Evolutionary conservation across 1,140 invertebrate species (phyloP), one percentile per base, ranked within the genome.

Genomic region (Ganaspis sp.): DNA sequence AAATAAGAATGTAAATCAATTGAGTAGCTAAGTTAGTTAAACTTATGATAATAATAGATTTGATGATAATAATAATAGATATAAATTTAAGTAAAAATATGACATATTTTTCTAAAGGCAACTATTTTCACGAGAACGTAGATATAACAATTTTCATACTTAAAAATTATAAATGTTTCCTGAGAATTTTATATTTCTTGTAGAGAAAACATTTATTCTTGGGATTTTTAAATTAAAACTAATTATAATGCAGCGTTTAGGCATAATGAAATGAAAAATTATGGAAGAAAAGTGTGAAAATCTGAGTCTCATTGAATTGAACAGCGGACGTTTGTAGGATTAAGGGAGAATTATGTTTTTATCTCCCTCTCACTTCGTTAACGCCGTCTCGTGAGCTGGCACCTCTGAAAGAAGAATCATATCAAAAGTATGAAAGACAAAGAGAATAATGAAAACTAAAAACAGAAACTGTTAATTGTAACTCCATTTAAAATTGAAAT

Each of bases 331-430:
- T 70, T 45, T 72, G 15, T 69, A 38, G 76, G 70, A 76, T 76
- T 80, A 80, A 49, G 26, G 3, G 45, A 70, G 69, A 37, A 64
- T 74, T 74, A 40, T 74, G 15, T 45, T 78, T 74, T 80, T 77
- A 77, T 73, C 72, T 40, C 69, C 21, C 70, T 70, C 75, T 80
- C 71, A 73, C 72, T 79, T 79, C 71, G 78, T 79, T 80, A 80
- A 71, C 71, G 58, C 34, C 64, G 37, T 34, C 19, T 49, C 64
- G 0, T 70, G 40, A 73, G 38, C 42, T 49, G 5, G 29, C 69
- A 21, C 69, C 34, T 5, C 29, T 21, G 37, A 17, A 53, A 1
- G 12, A 64, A 6, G 58, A 29, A 29, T 34, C 11, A 26, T 64
- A 34, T 64, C 3, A 34, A 64, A 34, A n/a, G 26, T 64, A 64